Conservation (phyloP, 2,797 vertebrate genomes). For the Cryptoblepharus egeriae region DNA sequence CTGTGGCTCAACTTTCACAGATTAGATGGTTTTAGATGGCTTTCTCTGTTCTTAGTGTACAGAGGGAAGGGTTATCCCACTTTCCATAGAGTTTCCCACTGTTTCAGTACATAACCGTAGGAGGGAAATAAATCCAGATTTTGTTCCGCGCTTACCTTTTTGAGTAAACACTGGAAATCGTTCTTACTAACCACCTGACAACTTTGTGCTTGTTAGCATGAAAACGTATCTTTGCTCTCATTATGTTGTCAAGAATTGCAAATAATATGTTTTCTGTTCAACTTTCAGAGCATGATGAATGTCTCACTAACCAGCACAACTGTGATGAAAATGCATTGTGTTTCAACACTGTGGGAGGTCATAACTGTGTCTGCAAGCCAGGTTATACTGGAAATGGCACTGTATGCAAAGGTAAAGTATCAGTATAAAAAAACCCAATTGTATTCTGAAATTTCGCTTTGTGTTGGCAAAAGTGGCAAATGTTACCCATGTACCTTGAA, state of each 20-base stretch:
- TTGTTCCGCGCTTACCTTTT: not conserved
- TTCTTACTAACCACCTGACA: not conserved
- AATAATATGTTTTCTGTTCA: slow-evolving; percentile 29
- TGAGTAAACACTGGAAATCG: slow-evolving; percentile 23
- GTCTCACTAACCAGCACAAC: slow-evolving; percentile 89
- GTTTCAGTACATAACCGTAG: not conserved
- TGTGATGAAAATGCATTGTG: slow-evolving; percentile 95
- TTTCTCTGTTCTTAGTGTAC: not conserved
- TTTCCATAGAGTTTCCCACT: slow-evolving; percentile 41
- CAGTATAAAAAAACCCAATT: rapidly evolving
- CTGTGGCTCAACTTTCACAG: not conserved
- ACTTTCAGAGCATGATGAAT: slow-evolving; percentile 93
- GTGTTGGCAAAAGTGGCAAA: not conserved
- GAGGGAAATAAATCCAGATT: not conserved
- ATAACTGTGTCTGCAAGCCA: slow-evolving; percentile 95
- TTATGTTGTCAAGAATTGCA: not conserved
- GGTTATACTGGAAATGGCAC: slow-evolving; percentile 95
- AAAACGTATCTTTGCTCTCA: not conserved
- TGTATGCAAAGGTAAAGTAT: slow-evolving; percentile 88
- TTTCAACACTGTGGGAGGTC: slow-evolving; percentile 96
- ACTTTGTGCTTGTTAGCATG: not conserved
- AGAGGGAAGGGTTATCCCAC: slow-evolving; percentile 42
- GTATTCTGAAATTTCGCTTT: not conserved
- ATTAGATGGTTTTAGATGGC: not conserved
- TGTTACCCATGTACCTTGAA: not conserved